These are phyloP conservation scores for Malurus alboscapulatus DNA, from an alignment of 2,113 vertebrate genomes.

Conservation along the genomic window DNA sequence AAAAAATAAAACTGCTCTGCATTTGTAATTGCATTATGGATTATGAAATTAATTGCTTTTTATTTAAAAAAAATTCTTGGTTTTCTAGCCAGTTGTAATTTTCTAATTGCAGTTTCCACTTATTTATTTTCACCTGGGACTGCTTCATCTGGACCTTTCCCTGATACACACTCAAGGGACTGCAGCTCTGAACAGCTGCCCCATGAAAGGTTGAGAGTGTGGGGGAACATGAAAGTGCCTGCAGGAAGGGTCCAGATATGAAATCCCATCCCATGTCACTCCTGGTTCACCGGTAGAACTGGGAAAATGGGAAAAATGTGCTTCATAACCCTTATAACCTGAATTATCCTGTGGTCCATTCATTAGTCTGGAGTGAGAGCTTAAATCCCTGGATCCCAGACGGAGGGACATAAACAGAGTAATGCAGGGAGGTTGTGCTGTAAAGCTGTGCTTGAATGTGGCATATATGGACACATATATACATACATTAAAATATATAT, in stretches of 20 bases:
- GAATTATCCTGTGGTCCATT: not conserved
- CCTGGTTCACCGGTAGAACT: not conserved
- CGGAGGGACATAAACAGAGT: not conserved
- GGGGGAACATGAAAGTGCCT: accelerated
- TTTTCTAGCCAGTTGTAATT: not conserved
- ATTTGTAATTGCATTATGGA: not conserved
- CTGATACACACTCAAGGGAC: accelerated
- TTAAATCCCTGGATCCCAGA: not conserved
- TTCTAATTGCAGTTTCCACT: not conserved
- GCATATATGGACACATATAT: too few species aligned
- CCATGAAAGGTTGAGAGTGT: not conserved
- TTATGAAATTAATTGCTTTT: not conserved
- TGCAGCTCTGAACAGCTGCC: not conserved
- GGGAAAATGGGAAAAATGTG: not conserved
- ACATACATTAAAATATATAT: too few species aligned
- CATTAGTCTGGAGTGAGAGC: not conserved
- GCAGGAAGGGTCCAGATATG: not conserved
- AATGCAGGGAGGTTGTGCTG: not conserved
- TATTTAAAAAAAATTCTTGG: not conserved
- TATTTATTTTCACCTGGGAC: not conserved
- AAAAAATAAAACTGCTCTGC: not conserved
- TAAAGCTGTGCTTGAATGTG: not conserved
- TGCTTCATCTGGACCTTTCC: not conserved
- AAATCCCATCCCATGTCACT: not conserved
- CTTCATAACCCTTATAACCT: not conserved